Base-by-base conservation (phyloP, 2,113 vertebrate species). In the Lophochroa leadbeateri region DNA sequence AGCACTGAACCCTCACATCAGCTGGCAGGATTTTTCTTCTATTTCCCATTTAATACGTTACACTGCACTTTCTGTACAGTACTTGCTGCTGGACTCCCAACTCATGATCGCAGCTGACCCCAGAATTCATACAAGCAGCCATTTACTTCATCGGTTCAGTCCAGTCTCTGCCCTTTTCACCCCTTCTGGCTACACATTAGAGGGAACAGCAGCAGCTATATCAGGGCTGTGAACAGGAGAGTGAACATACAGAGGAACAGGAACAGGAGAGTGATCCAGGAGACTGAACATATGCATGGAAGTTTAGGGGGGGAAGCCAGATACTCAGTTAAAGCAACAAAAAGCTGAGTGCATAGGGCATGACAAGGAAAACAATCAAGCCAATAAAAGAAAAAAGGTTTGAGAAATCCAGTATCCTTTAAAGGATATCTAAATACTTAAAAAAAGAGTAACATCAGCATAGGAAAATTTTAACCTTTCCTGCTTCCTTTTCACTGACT, bases 391-490 rank as follows among this genome's bases (percentile, higher is more conserved):
- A 83, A 84, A 84, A 79, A 79, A 83, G 5, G 12, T 27, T 61
- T 72, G 57, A 68, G 64, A 90, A 94, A 53, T 18, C 2, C 37
- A 2, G 0, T 25, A 31, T 65, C 24, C 9, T 47, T 92, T 71
- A 65, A 90, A 46, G 21, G 68, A 24, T 52, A 80, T 47, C 29
- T 35, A 50, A 69, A 39, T 47, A 67, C 6, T 39, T 7, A 0
- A 53, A 78, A 39, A 31, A 35, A 27, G 1, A 23, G 25, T 46
- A 39, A 64, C 23, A 75, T 39, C 44, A 58, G 10, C 41, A 63
- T 39, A 88, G 77, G 80, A 91, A 93, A 90, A 76, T 46, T 81
- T 82, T 76, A 76, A 19, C 9, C 64, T 83, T 80, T 93, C 76
- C 64, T 71, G 19, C 29, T 92, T 88, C 64, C 64, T 81, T 85